A percentile compares a stretch with the other conserved stretches of the same genome.
phyloP scores from a whole-genome alignment of 1,140 invertebrate species.

The Euura lappo region DNA sequence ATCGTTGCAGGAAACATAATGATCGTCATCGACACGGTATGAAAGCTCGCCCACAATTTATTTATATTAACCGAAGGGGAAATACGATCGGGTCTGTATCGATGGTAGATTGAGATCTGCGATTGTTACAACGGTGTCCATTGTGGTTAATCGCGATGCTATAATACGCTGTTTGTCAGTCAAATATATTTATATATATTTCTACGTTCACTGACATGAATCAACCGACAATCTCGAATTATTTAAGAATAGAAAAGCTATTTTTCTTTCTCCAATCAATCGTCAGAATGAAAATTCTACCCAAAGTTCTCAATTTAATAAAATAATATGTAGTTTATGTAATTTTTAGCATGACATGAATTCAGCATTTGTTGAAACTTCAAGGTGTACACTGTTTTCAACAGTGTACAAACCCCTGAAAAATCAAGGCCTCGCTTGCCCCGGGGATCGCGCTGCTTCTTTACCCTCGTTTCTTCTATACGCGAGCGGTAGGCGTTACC shows the following conservation, averaged over 20 bases:
- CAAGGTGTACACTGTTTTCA: no score
- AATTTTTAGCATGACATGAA: no score
- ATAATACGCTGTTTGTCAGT: no score
- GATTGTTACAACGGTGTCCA: slow-evolving; percentile 1
- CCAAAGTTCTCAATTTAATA: no score
- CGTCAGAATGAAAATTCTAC: no score
- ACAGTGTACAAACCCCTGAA: background rate
- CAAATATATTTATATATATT: no score
- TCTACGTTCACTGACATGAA: background rate
- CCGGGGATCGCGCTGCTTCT: background rate
- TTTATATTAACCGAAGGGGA: no score
- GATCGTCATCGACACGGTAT: slow-evolving; percentile 26
- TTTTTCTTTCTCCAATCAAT: no score
- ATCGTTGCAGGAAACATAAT: slow-evolving; percentile 30
- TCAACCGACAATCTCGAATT: background rate
- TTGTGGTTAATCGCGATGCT: background rate
- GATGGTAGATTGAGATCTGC: background rate
- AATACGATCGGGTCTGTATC: no score
- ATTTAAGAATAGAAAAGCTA: no score
- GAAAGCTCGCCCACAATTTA: background rate
- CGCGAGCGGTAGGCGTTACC: background rate
- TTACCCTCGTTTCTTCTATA: background rate
- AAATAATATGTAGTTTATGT: no score
- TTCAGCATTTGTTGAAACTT: no score
- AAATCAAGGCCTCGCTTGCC: background rate